phyloP scores from a whole-genome alignment of 2,797 vertebrate genomes.

The Tachyglossus aculeatus region DNA sequence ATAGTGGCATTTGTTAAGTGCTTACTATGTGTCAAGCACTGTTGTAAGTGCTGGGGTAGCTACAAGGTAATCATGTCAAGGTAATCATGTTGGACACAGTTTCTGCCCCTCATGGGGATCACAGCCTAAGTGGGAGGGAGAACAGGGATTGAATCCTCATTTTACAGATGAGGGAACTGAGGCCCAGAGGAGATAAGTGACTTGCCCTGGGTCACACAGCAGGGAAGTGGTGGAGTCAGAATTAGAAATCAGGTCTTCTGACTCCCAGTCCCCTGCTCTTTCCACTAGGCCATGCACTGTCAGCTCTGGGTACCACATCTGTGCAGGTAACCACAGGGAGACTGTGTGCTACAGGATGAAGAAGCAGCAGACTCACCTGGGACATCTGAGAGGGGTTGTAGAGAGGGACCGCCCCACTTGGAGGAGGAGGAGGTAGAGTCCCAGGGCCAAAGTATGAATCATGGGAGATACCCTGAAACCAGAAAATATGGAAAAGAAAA shows the following conservation, averaged over 20 bases:
- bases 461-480: background rate
- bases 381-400: slow-evolving; percentile 72
- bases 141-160: no score
- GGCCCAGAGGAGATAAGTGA: no score
- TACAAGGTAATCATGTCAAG: no score
- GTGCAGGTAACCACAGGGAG: background rate
- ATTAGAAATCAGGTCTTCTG: background rate
- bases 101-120: no score
- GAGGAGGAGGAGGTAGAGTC: background rate
- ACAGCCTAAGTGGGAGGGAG: no score
- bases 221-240: background rate
- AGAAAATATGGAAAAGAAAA: background rate
- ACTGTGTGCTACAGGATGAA: accelerated
- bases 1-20: no score
- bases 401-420: slow-evolving; percentile 61
- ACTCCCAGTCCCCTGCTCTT: background rate
- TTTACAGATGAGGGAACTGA: no score
- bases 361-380: slow-evolving; percentile 57
- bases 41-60: no score
- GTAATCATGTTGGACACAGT: no score
- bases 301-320: background rate
- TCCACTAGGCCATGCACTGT: no score
- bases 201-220: background rate
- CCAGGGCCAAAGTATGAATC: slow-evolving; percentile 6
- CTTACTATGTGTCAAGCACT: no score